Evolutionary conservation across 1,140 invertebrate species (phyloP).

Genomic region (Physella acuta): DNA sequence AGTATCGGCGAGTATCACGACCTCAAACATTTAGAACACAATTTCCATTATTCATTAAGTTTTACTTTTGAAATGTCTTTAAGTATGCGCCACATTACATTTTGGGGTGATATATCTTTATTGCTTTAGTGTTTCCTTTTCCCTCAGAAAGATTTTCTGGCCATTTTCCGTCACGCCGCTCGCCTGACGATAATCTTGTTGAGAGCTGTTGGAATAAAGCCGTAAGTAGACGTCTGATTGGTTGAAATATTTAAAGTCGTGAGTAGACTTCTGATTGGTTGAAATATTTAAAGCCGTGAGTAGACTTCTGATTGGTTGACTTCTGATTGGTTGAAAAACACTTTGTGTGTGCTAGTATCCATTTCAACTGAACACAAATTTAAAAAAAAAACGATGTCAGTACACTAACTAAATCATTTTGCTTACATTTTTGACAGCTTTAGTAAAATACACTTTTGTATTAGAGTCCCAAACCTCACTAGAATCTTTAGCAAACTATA

Average conservation of each 20-base stretch:
- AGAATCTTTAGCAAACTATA: not conserved
- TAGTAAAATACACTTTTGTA: not conserved
- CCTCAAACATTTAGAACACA: not conserved
- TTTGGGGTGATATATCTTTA: not conserved
- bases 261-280: not conserved
- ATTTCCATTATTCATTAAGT: not conserved
- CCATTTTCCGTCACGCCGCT: constrained; percentile 5
- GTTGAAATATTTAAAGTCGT: not conserved
- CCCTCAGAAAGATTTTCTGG: not conserved
- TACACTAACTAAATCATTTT: too few relatives aligned
- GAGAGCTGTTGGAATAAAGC: constrained; percentile 7
- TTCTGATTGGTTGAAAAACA: too few relatives aligned
- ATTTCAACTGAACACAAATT: too few relatives aligned
- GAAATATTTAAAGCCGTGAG: too few relatives aligned
- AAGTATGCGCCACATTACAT: not conserved
- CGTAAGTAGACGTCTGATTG: not conserved
- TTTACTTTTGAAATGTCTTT: not conserved
- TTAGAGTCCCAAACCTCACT: not conserved
- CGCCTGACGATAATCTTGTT: not conserved
- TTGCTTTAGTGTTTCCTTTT: not conserved
- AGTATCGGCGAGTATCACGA: not conserved
- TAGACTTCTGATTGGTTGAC: too few relatives aligned
- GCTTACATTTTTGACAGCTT: too few relatives aligned
- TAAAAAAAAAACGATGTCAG: too few relatives aligned
- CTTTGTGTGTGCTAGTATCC: too few relatives aligned